Base-by-base conservation (phyloP, 2,797 vertebrate genomes). In the Coilia nasus region DNA sequence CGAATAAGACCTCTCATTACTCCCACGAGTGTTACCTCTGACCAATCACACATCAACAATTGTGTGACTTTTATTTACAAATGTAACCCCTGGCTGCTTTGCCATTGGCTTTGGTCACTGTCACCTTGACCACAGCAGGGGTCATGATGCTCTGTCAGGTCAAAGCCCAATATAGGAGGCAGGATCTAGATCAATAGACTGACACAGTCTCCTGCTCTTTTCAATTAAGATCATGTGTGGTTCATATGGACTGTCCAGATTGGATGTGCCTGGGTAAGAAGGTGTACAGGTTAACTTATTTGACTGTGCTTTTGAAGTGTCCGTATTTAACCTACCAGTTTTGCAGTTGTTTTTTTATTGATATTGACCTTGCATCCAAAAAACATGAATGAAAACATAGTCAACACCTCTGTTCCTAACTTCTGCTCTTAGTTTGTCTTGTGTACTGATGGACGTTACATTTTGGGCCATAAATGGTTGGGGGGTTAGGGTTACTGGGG, bases 1-100 rank as follows among this genome's bases (percentile, higher is more conserved):
- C 3, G 9, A 54, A 14, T 54, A 1, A 54, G 50, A 54, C 50
- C 50, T 54, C 50, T 54, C 35, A 81, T 57, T 88, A 54, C 54
- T 35, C 56, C 81, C 87, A 62, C 88, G 83, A 90, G 62, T 86
- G 88, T 90, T 85, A 88, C 89, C 85, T 90, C 81, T 89, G 81
- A 85, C 82, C 41, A 87, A 75, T 83, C 75, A 87, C 67, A 83
- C 85, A 46, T 84, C 80, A 31, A 59, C 17, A 59, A 11, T 59
- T 17, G 21, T 19, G 17, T 59, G 57, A 59, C 57, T 59, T 21
- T 19, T 59, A 21, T 59, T 21, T 21, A 59, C 57, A 19, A 7
- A 59, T 59, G 57, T 59, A 12, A 57, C 19, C 17, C 2, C 14
- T 3, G 57, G 57, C 57, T 21, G 17, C 19, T 17, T 59, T 5